Evolutionary conservation across 2,797 vertebrate species (phyloP).

Genomic region (Pipistrellus kuhlii): DNA sequence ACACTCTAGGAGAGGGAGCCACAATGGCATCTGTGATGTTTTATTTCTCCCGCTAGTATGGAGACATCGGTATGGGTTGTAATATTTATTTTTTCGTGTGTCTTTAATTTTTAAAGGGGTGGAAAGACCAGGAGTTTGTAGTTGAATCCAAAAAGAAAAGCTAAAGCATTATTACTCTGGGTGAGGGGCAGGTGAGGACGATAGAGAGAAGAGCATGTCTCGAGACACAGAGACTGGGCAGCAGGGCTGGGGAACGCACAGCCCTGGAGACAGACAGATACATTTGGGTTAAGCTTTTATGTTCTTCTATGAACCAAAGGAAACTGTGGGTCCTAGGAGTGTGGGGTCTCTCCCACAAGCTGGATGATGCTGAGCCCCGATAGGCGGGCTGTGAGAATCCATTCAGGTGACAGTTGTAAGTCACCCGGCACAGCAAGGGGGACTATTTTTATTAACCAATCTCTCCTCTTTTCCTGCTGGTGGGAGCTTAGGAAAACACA

Average conservation of each 20-base stretch:
- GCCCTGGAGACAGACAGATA: not conserved
- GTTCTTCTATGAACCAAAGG: not conserved
- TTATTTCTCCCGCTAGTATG: not conserved
- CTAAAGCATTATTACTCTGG: not conserved
- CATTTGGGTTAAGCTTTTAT: not conserved
- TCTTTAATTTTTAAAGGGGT: slow-evolving; percentile 4
- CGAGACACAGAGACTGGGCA: not conserved
- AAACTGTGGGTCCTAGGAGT: not conserved
- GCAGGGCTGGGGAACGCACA: not conserved
- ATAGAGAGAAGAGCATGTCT: not conserved
- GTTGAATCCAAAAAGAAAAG: not conserved
- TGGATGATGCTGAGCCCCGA: not conserved
- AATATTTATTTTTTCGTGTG: not conserved
- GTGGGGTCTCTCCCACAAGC: not conserved
- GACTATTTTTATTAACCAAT: not conserved
- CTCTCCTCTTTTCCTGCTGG: not conserved
- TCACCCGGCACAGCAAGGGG: not conserved
- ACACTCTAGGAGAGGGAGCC: not conserved
- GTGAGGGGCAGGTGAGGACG: not conserved
- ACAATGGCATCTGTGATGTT: not conserved
- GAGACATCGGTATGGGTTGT: not conserved
- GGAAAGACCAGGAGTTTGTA: slow-evolving; percentile 19
- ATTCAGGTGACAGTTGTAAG: not conserved
- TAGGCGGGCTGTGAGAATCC: not conserved
- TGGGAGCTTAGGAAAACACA: slow-evolving; percentile 55